Conservation (phyloP, 2,113 vertebrate species). For the Ailuropoda melanoleuca region DNA sequence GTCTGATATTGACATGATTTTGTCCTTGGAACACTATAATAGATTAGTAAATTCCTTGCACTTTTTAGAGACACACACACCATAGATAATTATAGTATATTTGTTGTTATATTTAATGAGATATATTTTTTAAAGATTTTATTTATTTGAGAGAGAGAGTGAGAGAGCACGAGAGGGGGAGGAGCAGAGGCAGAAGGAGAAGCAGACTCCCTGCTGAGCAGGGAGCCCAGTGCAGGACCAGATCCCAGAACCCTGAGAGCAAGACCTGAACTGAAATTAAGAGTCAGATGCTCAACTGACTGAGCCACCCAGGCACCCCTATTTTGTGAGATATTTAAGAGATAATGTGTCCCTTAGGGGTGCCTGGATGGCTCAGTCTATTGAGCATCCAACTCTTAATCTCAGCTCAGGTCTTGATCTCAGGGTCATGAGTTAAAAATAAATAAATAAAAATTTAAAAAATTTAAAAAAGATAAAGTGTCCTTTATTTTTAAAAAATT, state of each 20-base stretch:
- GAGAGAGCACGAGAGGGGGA: no score
- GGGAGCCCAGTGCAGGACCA: no score
- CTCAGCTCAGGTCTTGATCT: no score
- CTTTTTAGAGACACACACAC: neutral
- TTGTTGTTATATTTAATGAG: neutral
- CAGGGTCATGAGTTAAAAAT: no score
- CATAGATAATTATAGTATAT: neutral
- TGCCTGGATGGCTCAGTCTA: no score
- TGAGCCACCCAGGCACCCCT: neutral
- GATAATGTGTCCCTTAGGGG: neutral
- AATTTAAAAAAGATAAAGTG: neutral
- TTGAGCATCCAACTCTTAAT: no score
- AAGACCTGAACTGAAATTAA: neutral
- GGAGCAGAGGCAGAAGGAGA: no score
- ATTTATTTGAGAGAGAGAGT: no score
- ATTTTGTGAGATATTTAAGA: neutral
- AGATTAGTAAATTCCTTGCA: neutral
- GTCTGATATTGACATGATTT: neutral
- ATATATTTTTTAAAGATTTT: no score
- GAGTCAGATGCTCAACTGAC: neutral
- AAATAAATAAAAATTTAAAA: no score
- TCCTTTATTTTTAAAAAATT: neutral
- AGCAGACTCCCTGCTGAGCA: no score
- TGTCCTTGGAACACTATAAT: neutral
- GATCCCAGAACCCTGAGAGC: neutral